Conservation (phyloP, 2,113 vertebrate species). For the Elaphurus davidianus region DNA sequence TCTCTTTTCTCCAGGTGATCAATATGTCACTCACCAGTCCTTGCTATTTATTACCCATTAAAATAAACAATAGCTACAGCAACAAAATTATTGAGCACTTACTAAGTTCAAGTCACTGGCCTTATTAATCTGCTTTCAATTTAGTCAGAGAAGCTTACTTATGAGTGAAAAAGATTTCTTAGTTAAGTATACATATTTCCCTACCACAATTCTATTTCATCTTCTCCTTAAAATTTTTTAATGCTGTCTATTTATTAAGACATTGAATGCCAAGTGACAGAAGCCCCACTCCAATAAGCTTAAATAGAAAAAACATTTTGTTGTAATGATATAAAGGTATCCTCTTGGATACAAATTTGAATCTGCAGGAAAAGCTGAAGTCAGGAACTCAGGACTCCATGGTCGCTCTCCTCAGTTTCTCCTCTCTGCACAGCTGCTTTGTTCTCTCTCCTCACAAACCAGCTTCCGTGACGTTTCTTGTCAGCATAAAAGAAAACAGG, state of each 20-base stretch:
- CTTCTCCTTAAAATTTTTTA: neutral
- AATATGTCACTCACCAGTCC: neutral
- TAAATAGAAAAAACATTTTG: neutral
- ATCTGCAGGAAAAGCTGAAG: neutral
- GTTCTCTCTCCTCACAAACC: neutral
- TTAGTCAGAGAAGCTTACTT: neutral
- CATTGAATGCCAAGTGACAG: neutral
- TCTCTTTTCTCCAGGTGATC: neutral
- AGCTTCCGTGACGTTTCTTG: neutral
- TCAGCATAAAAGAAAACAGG: neutral
- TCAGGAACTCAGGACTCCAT: neutral
- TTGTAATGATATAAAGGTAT: neutral
- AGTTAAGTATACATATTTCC: neutral
- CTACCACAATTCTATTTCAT: neutral
- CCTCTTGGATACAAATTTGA: neutral
- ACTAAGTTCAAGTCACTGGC: neutral
- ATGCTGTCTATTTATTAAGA: neutral
- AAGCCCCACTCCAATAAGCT: neutral
- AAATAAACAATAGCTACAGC: neutral
- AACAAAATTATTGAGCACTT: neutral
- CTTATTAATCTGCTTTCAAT: neutral
- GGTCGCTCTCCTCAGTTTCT: neutral
- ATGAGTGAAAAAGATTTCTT: neutral
- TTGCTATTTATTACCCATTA: neutral
- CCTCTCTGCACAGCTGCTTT: neutral